phyloP scores from a whole-genome alignment of 2,888 invertebrate genomes.

The Melanchra persicariae region DNA sequence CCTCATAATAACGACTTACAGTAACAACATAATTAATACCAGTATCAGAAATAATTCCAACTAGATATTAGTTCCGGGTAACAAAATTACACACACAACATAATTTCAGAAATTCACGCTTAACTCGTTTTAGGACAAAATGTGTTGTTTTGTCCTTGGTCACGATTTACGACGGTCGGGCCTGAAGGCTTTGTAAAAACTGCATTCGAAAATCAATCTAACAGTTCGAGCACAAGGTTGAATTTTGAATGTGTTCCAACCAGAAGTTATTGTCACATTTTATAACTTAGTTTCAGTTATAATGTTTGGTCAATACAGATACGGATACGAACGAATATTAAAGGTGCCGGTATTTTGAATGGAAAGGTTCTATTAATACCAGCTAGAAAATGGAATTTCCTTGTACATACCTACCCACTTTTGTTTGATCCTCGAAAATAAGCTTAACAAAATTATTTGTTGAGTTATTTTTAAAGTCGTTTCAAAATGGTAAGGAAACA shows the following conservation, averaged over 20 bases:
- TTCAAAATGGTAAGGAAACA: constrained; percentile 6
- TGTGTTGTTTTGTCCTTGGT: constrained; percentile 74
- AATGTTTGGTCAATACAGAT: constrained; percentile 57
- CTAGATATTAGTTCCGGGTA: constrained; percentile 47
- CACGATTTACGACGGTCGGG: constrained; percentile 74
- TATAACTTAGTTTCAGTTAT: constrained; percentile 56
- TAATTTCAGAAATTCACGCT: constrained; percentile 72
- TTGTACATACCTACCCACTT: not conserved
- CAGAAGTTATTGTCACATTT: constrained; percentile 48
- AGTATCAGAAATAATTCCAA: constrained; percentile 60
- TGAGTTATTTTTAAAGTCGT: not conserved
- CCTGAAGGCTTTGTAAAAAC: constrained; percentile 30
- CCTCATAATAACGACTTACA: not conserved
- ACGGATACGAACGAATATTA: constrained; percentile 50
- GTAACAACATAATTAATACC: constrained; percentile 35
- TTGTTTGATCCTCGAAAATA: constrained; percentile 10
- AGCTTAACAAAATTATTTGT: not conserved
- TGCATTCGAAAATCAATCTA: constrained; percentile 38
- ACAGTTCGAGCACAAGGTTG: constrained; percentile 17
- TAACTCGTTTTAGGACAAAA: constrained; percentile 70
- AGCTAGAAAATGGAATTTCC: constrained; percentile 20
- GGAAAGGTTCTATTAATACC: constrained; percentile 17
- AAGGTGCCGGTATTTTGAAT: constrained; percentile 39
- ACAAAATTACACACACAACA: constrained; percentile 68
- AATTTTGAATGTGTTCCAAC: constrained; percentile 22